These are phyloP conservation scores for Nannoperca australis DNA, from an alignment of 2,797 vertebrate species.

Conservation along the genomic window DNA sequence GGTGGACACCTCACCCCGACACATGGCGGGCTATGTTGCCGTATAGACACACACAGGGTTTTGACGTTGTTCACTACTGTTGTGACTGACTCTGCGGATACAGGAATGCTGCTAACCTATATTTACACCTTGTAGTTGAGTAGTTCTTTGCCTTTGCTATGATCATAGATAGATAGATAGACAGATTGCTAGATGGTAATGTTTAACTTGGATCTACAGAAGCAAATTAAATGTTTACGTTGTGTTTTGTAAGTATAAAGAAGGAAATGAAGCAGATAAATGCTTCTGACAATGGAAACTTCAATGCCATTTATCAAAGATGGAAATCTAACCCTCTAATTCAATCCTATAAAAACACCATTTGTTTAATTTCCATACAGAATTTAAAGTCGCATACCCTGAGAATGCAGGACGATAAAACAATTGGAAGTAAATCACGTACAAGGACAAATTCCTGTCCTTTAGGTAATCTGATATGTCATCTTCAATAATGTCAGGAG, in stretches of 20 bases:
- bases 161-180: constrained; percentile 1
- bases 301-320: constrained; percentile 1
- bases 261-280: neutral
- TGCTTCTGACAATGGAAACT: constrained; percentile 6
- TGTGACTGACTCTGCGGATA: constrained; percentile 67
- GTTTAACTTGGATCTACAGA: neutral
- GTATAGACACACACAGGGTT: constrained; percentile 53
- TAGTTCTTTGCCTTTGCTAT: constrained; percentile 9
- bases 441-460: constrained; percentile 93
- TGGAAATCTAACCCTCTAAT: neutral
- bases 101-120: constrained; percentile 70
- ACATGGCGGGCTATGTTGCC: constrained; percentile 63
- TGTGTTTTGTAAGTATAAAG: neutral
- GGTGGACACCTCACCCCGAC: constrained; percentile 75
- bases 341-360: constrained; percentile 6
- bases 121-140: constrained; percentile 63
- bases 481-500: constrained; percentile 87
- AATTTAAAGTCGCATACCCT: constrained; percentile 18
- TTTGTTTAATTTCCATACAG: constrained; percentile 28
- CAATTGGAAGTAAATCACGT: constrained; percentile 78
- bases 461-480: constrained; percentile 90
- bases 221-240: neutral
- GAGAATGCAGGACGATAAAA: constrained; percentile 59
- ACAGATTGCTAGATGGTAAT: neutral
- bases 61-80: constrained; percentile 59